A percentile compares a stretch with the other conserved stretches of the same genome.
Evolutionary conservation across 2,113 vertebrate genomes (phyloP).

Genomic region (Athene noctua): DNA sequence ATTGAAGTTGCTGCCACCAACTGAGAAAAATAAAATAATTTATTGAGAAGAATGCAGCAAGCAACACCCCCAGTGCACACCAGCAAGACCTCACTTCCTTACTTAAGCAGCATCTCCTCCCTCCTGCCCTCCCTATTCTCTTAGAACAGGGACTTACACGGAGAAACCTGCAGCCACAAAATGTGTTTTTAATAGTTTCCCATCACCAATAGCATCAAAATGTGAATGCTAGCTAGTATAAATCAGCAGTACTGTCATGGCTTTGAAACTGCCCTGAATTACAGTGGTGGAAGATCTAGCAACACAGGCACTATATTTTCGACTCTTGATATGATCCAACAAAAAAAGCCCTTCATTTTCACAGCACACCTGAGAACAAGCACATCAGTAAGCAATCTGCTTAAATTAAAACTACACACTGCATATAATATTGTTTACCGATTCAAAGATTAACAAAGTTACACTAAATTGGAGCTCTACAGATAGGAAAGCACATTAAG

Average conservation of each 20-base stretch:
- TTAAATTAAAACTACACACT: constrained; percentile 16
- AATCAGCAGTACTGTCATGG: neutral
- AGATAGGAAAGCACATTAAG: constrained; percentile 36
- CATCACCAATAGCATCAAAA: neutral
- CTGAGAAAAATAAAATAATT: neutral
- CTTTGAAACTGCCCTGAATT: neutral
- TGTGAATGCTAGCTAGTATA: neutral
- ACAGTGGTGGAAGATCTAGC: neutral
- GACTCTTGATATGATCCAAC: neutral
- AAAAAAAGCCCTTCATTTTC: constrained; percentile 17
- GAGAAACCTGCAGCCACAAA: neutral
- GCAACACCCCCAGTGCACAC: neutral
- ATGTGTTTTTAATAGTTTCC: neutral
- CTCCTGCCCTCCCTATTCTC: neutral
- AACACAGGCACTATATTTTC: neutral
- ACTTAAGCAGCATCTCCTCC: neutral
- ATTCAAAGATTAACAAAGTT: constrained; percentile 58
- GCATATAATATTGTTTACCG: constrained; percentile 22
- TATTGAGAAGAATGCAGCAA: neutral
- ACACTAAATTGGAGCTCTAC: constrained; percentile 5
- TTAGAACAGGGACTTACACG: neutral
- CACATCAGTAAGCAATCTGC: constrained; percentile 5
- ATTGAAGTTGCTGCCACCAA: neutral
- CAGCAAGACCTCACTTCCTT: neutral
- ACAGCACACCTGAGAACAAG: neutral